Evolutionary conservation across 1,140 invertebrate species (phyloP).

Genomic region (Nymphalis io): DNA sequence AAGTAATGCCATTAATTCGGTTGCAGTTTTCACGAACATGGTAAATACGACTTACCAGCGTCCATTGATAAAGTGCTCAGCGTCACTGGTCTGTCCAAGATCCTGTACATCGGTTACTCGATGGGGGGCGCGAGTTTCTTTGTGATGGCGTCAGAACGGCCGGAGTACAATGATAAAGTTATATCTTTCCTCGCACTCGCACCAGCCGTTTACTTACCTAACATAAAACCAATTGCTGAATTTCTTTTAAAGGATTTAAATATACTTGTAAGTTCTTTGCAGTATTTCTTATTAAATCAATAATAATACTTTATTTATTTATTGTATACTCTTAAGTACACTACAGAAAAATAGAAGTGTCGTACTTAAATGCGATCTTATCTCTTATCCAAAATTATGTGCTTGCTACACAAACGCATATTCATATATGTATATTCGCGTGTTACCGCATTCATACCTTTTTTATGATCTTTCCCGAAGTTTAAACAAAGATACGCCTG

Average conservation of each 20-base stretch:
- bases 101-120: conserved; percentile 83
- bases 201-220: conserved; percentile 67
- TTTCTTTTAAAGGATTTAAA: conserved; percentile 37
- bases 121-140: conserved; percentile 84
- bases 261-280: neutral
- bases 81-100: conserved; percentile 75
- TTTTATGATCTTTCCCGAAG: too few relatives aligned
- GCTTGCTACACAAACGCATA: too few relatives aligned
- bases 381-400: too few relatives aligned
- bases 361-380: too few relatives aligned
- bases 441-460: too few relatives aligned
- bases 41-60: conserved; percentile 84
- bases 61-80: conserved; percentile 84
- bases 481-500: too few relatives aligned
- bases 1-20: neutral
- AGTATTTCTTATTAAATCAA: too few relatives aligned
- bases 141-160: conserved; percentile 81
- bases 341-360: too few relatives aligned
- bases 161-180: conserved; percentile 82
- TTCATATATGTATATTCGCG: too few relatives aligned
- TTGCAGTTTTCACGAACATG: conserved; percentile 69
- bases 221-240: conserved; percentile 45
- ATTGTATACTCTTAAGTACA: too few relatives aligned
- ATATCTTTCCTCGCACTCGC: conserved; percentile 70
- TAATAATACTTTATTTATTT: too few relatives aligned